Conservation (phyloP, 2,113 vertebrate species). For the Bubalus kerabau region DNA sequence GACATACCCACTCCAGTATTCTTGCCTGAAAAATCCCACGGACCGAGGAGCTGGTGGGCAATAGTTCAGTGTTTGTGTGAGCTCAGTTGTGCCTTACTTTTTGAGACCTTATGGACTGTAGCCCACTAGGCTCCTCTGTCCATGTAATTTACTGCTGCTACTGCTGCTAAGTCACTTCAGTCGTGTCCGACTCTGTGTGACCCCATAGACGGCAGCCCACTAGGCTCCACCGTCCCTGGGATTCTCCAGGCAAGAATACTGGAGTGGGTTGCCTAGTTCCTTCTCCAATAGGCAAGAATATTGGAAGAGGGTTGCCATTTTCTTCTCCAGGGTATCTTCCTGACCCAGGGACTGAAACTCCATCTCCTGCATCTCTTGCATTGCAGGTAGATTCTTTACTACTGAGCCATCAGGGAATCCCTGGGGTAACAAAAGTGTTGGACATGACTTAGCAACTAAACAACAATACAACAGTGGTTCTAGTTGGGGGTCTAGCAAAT, state of each 20-base stretch:
- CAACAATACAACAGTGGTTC: neutral
- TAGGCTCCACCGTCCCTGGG: too few species aligned
- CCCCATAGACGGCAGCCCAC: too few species aligned
- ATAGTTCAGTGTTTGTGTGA: neutral
- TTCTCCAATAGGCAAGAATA: neutral
- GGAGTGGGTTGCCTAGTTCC: too few species aligned
- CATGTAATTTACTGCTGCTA: neutral
- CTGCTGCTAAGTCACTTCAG: too few species aligned
- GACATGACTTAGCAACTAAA: neutral
- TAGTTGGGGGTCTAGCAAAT: neutral
- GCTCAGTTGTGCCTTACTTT: neutral
- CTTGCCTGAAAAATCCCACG: neutral
- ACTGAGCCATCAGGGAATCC: neutral
- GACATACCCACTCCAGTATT: neutral
- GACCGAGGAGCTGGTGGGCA: neutral
- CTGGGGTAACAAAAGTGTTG: neutral
- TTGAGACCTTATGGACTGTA: neutral
- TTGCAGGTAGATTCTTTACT: neutral
- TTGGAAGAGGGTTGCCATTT: neutral
- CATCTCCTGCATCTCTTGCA: neutral
- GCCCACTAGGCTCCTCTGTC: neutral
- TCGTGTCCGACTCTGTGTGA: too few species aligned
- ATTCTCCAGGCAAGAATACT: too few species aligned
- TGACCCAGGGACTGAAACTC: neutral
- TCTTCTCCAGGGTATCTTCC: neutral